Base-by-base conservation (phyloP, 2,113 vertebrate genomes). In the Rhizomys pruinosus region DNA sequence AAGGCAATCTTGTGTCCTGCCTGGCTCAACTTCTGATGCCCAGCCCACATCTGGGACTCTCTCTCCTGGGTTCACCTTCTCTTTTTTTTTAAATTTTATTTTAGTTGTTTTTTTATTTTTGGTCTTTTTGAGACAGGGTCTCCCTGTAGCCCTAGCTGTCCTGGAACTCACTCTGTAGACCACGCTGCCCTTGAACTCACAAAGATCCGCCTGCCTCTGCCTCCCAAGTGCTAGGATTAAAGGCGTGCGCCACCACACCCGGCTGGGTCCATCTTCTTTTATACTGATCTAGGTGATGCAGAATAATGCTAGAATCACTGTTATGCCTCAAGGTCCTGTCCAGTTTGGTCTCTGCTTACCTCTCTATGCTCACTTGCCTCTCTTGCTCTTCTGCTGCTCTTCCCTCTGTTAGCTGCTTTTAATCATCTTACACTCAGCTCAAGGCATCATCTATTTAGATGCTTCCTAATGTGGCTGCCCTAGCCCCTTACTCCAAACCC, bases 251-350 rank as follows among this genome's bases (percentile, higher is more conserved):
- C n/a, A n/a, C n/a, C n/a, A n/a, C n/a, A n/a, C n/a, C n/a, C n/a
- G n/a, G n/a, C n/a, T n/a, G n/a, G 22, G 63, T 57, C 66, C n/a
- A 64, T 69, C 3, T 4, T 94, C 57, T 93, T 32, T 89, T 89
- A 63, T 23, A 25, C 32, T 27, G 52, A 90, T 29, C 71, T 95
- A 59, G 91, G 61, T 79, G 22, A 27, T 78, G 29, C 73, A 76
- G 68, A 95, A 94, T 87, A 77, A 94, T 29, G 52, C 47, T 87
- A 73, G 92, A 81, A 64, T 47, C 25, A 8, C 87, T 84, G 52
- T 85, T 29, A 29, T 71, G 47, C 82, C 72, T 64, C 20, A 68
- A 86, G 72, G 73, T 57, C 68, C 78, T 84, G 39, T 76, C 59
- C 76, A 73, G 6, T 91, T 78, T 77, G 71, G 10, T 32, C 72